Conservation (phyloP, 2,113 vertebrate species). For the Aplodontia rufa region DNA sequence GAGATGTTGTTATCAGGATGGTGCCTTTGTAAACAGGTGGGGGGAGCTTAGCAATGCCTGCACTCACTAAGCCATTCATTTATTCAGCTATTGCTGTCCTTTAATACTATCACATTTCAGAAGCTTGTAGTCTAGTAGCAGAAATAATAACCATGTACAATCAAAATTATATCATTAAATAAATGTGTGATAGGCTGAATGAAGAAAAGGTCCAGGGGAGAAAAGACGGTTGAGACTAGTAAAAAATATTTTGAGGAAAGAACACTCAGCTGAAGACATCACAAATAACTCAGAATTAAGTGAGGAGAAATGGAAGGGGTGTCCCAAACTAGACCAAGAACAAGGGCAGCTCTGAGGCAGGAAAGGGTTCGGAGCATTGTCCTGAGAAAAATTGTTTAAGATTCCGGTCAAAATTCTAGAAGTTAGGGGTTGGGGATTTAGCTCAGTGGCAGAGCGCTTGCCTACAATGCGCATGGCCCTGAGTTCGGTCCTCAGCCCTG, state of each 20-base stretch:
- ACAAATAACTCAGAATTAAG: not conserved
- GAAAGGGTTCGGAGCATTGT: not conserved
- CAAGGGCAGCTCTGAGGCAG: not conserved
- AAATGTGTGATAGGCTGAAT: not conserved
- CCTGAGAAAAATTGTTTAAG: not conserved
- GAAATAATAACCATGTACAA: not conserved
- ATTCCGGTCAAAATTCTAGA: not conserved
- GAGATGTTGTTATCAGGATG: not conserved
- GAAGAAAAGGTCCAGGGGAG: not conserved
- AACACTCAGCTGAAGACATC: not conserved
- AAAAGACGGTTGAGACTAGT: not conserved
- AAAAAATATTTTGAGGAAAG: conserved; percentile 21
- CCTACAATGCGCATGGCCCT: no score
- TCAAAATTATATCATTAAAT: not conserved
- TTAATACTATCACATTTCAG: not conserved
- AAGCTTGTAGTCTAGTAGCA: not conserved
- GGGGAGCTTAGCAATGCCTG: not conserved
- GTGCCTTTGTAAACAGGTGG: not conserved
- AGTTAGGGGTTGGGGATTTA: no score
- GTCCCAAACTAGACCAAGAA: not conserved
- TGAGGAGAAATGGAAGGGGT: not conserved
- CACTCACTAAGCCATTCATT: not conserved
- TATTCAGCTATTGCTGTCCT: not conserved
- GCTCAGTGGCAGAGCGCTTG: no score
- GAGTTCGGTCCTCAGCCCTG: no score